A percentile compares a stretch with the other conserved stretches of the same genome.
Conservation (phyloP, 2,797 vertebrate species). For the Anisognathus igniventris region DNA sequence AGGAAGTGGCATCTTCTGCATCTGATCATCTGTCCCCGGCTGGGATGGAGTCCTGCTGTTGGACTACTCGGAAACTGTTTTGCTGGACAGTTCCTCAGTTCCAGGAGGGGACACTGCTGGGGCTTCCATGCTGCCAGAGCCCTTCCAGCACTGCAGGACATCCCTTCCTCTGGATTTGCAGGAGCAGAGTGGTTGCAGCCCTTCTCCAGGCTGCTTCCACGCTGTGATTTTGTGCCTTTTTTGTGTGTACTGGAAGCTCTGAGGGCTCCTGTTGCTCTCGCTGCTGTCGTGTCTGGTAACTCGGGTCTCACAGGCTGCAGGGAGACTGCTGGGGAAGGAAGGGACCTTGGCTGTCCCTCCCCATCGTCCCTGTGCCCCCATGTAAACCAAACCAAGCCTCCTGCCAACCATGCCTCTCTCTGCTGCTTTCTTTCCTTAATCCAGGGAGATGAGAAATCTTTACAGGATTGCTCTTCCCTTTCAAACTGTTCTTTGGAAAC, state of each 20-base stretch:
- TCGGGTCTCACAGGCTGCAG: not conserved
- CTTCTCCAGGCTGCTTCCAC: not conserved
- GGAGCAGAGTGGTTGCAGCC: not conserved
- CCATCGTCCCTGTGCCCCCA: not conserved
- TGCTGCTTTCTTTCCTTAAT: not conserved
- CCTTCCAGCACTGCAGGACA: not conserved
- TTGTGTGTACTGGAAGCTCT: not conserved
- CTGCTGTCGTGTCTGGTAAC: not conserved
- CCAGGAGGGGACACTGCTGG: not conserved
- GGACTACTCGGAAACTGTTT: not conserved
- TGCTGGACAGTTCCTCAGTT: constrained; percentile 41
- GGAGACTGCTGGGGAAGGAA: not conserved
- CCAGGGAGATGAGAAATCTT: not conserved
- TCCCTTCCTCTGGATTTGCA: not conserved
- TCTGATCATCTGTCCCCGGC: not conserved
- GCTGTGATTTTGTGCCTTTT: not conserved
- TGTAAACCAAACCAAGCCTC: not conserved
- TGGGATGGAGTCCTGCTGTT: not conserved
- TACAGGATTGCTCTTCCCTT: not conserved
- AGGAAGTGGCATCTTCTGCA: not conserved
- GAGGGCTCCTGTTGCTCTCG: not conserved
- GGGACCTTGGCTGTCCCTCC: not conserved
- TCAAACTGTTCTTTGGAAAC: not conserved
- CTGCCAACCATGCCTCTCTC: not conserved
- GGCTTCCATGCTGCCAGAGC: not conserved